Base-by-base conservation (phyloP, 1,140 invertebrate species). In the Drosophila repleta region DNA sequence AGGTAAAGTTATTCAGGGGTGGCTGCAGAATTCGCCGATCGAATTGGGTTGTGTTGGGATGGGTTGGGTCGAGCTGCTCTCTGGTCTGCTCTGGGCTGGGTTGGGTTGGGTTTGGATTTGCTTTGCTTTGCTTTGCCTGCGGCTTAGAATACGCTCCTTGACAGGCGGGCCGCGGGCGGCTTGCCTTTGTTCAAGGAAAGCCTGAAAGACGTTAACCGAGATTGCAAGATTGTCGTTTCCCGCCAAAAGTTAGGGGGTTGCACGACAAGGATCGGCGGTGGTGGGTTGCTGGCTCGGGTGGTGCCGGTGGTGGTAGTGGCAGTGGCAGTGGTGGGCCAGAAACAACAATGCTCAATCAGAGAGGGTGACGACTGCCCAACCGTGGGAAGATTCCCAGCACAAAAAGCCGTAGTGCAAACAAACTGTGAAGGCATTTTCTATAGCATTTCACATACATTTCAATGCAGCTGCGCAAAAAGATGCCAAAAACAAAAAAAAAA, bases 211-310 rank as follows among this genome's bases (percentile, higher is more conserved):
- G 79, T 69, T 76, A 51, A 53, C 69, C 15, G 37, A 21, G 55
- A 65, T 57, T 49, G 32, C 58, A 55, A 58, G 53, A 52, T 71
- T 62, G 17, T 21, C 61, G 69, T 68, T 90, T 90, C 87, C 87
- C 87, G 87, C 87, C 87, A 90, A 87, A 90, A 90, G 67, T 73
- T 87, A 82, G 87, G 87, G 87, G 87, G 87, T 90, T 90, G 85
- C 53, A 46, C 64, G 51, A 62, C 70, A 57, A 11, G 66, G 69
- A 57, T 55, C 62, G 69, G 58, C 53, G 74, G 80, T 89, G 85
- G 80, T 81, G 85, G 85, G 69, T 75, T 74, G 83, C 39, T 35
- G 11, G 32, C 63, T 81, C 82, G 80, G 80, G 80, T 79, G 80
- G 76, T 79, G 39, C 39, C 39, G 81, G 41, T 53, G 52, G 65